phyloP scores from a whole-genome alignment of 1,140 invertebrate species.

The Catajapyx aquilonaris region DNA sequence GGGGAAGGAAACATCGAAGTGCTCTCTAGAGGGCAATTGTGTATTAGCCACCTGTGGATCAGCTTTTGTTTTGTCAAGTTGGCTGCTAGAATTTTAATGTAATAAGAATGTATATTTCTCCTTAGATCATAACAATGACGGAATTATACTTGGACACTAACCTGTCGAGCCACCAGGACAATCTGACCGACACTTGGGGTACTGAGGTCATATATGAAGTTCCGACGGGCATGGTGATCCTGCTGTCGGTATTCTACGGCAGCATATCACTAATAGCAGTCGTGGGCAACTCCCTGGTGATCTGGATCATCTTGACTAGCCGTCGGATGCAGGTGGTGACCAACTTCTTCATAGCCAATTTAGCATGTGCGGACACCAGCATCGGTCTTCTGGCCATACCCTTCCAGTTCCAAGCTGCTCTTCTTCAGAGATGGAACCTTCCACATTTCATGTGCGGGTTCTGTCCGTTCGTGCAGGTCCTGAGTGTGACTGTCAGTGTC shows the following conservation, averaged over 20 bases:
- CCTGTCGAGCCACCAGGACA: no score
- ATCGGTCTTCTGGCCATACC: conserved; percentile 57
- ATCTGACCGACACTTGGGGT: no score
- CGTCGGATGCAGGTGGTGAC: conserved; percentile 57
- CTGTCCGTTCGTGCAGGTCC: conserved; percentile 53
- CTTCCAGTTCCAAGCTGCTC: conserved; percentile 68
- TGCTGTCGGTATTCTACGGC: conserved; percentile 59
- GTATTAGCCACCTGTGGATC: no score
- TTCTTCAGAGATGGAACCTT: conserved; percentile 59
- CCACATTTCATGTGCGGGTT: conserved; percentile 62
- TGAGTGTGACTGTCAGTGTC: conserved; percentile 59
- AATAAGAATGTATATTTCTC: no score
- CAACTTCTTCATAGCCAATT: conserved; percentile 59
- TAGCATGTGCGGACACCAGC: conserved; percentile 53
- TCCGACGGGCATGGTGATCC: conserved; percentile 40
- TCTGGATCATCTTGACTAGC: conserved; percentile 53
- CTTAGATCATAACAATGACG: no score
- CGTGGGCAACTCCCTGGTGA: conserved; percentile 56
- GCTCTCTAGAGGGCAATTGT: no score
- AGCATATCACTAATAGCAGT: conserved; percentile 57
- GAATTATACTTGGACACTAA: no score
- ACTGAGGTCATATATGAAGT: conserved; percentile 57
- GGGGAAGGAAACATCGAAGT: no score
- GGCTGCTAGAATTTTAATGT: no score
- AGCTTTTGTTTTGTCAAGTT: no score